Evolutionary conservation across 2,797 vertebrate genomes (phyloP), one percentile per base, ranked within the genome.

Genomic region (Menidia menidia): DNA sequence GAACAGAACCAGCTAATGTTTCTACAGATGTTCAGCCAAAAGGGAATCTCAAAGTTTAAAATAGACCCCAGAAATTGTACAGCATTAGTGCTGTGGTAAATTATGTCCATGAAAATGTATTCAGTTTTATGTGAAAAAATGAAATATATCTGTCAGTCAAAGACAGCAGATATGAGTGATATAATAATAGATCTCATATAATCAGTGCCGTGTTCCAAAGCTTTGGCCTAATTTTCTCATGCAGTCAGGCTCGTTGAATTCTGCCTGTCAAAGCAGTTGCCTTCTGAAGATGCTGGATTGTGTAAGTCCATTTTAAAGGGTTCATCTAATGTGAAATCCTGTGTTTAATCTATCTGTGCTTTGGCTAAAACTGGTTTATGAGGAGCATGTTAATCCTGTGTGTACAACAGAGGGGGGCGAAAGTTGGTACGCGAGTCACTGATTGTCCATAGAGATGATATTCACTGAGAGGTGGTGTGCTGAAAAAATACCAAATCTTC

Each of bases 281-380:
- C 25, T 18, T 77, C 48, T 75, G 64, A 71, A 85, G 68, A 75
- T 52, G 52, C 53, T 45, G 19, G 15, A 77, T 68, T 73, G 68
- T 78, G 75, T 71, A 66, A 75, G 64, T 64, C 65, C 65, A 73
- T 72, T 79, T 77, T 87, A 85, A 82, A 80, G 44, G 57, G 52
- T 68, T 82, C 53, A 64, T 86, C 81, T 64, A 60, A 82, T 78
- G 79, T 82, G 65, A 83, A 91, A 90, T 84, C 81, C 82, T 60
- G 68, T 54, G 50, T 83, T 89, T 92, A 91, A 91, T 90, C 90
- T 86, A 2, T 32, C 85, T 76, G 80, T 79, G 77, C 42, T 48
- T 72, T 66, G 83, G 71, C 75, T 86, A 59, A 76, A 82, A 81
- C 83, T 81, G 83, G 73, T 80, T 90, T 67, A 84, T 84, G 77